Evolutionary conservation across 2,113 vertebrate genomes (phyloP).

Genomic region (Hippocampus guttulatus): DNA sequence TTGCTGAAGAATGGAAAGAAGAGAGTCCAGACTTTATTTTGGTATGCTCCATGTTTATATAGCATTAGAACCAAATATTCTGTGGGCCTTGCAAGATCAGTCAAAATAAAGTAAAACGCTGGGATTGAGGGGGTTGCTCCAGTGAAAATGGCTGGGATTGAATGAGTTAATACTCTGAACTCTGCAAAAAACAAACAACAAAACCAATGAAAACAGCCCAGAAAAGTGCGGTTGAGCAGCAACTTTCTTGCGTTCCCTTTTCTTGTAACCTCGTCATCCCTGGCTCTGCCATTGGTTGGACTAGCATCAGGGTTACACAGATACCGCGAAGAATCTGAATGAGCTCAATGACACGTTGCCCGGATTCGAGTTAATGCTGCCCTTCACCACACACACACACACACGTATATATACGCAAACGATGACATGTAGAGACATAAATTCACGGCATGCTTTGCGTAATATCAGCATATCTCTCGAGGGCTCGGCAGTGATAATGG

Average conservation of each 20-base stretch:
- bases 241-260: constrained; percentile 44
- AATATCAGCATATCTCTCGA: constrained; percentile 36
- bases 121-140: too few species aligned
- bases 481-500: constrained; percentile 50
- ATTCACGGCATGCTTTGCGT: constrained; percentile 23
- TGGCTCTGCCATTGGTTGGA: constrained; percentile 51
- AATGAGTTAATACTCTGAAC: neutral
- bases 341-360: constrained; percentile 63
- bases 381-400: constrained; percentile 44
- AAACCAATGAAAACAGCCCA: constrained; percentile 19
- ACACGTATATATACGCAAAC: constrained; percentile 36
- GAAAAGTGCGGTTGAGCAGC: constrained; percentile 36
- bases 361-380: constrained; percentile 52
- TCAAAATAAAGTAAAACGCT: too few species aligned
- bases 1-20: too few species aligned
- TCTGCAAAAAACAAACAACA: constrained; percentile 1
- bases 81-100: too few species aligned
- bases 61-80: too few species aligned
- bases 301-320: constrained; percentile 59
- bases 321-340: constrained; percentile 68
- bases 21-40: too few species aligned
- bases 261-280: constrained; percentile 54
- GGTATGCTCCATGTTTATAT: too few species aligned
- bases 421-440: constrained; percentile 40
- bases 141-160: too few species aligned